A percentile compares a stretch with the other conserved stretches of the same genome.
phyloP scores from a whole-genome alignment of 2,113 vertebrate genomes.

The Notothenia rossii region DNA sequence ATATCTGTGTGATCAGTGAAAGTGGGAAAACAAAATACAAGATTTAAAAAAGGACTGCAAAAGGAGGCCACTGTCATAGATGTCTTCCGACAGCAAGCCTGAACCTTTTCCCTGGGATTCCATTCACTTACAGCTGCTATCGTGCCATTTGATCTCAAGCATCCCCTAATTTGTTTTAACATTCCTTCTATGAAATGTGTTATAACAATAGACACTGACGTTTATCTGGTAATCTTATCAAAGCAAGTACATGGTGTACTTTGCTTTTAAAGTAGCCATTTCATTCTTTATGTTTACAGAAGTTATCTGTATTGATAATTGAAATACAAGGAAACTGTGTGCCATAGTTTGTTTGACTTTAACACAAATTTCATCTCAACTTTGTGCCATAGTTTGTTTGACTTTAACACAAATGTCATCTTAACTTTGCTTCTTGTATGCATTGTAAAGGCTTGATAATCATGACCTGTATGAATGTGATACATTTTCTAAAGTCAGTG shows the following conservation, averaged over 20 bases:
- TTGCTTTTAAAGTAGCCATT: neutral
- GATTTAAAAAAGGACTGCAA: slow-evolving; percentile 75
- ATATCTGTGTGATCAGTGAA: slow-evolving; percentile 94
- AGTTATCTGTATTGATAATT: neutral
- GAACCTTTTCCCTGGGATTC: slow-evolving; percentile 45
- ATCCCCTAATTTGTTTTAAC: slow-evolving; percentile 34
- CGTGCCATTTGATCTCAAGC: slow-evolving; percentile 49
- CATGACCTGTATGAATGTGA: slow-evolving; percentile 11
- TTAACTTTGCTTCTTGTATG: slow-evolving; percentile 19
- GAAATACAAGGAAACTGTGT: neutral
- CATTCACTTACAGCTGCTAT: slow-evolving; percentile 55
- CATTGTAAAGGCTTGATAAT: slow-evolving; percentile 22
- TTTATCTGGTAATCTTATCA: slow-evolving; percentile 22
- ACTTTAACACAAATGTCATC: neutral
- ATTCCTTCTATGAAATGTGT: slow-evolving; percentile 37
- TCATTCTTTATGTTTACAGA: neutral
- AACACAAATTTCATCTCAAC: neutral
- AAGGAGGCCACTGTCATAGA: slow-evolving; percentile 25
- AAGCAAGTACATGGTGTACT: neutral
- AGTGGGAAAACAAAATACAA: slow-evolving; percentile 92
- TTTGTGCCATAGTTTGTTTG: neutral
- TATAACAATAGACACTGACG: slow-evolving; percentile 30
- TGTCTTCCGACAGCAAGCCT: slow-evolving; percentile 43
- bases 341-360: neutral
- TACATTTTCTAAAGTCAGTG: neutral